Evolutionary conservation across 2,888 invertebrate genomes (phyloP), one percentile per base, ranked within the genome.

Genomic region (Tridacna crocea): DNA sequence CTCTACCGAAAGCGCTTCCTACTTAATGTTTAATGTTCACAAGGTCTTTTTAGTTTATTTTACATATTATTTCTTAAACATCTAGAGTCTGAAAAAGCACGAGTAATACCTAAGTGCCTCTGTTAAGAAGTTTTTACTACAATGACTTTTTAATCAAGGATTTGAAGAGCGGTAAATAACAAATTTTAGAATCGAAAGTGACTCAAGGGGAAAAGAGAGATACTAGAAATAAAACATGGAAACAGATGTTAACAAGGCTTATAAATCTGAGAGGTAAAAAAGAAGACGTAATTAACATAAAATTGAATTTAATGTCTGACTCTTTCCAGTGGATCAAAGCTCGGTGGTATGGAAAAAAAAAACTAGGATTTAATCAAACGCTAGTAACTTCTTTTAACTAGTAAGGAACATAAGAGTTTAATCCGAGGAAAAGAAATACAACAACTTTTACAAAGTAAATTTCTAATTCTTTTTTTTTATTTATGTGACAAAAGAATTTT

Each of bases 171-270:
- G 17, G 58, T 58, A 19, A n/a, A 17, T 19, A n/a, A 58, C 58
- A n/a, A 58, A 17, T 58, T n/a, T 19, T 17, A 10, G n/a, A 58
- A 58, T 19, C 58, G n/a, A n/a, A 19, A n/a, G n/a, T 17, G 58
- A n/a, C 17, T 19, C 17, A 58, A n/a, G 58, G n/a, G 58, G n/a
- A 58, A 58, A 19, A 19, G 58, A 17, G 17, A 4, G 58, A 58
- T 19, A 58, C 58, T 17, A 58, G 58, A 17, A 58, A 58, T 58
- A 10, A 66, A 70, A 70, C 51, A 22, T n/a, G 70, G 48, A 70
- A 70, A 48, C 70, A 70, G 70, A 70, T 70, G 70, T 70, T 70
- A 70, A 26, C 48, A 51, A 47, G 13, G 70, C 70, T 70, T 70
- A 70, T 70, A 70, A 70, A 70, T 47, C 26, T 70, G 47, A 48